Evolutionary conservation across 2,797 vertebrate genomes (phyloP).

Genomic region (Neoniphon sammara): DNA sequence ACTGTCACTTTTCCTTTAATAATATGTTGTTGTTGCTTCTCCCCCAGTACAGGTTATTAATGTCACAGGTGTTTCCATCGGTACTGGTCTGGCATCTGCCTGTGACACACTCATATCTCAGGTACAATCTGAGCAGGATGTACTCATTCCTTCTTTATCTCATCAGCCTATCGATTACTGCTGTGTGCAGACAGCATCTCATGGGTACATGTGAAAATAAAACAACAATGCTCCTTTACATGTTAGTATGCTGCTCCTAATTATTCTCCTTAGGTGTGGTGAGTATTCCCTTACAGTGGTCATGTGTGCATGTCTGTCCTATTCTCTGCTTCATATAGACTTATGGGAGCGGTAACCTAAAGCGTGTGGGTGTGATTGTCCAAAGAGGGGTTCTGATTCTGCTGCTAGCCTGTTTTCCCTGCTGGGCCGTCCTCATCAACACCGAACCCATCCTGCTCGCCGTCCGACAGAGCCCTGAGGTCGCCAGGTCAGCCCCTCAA

Average conservation of each 20-base stretch:
- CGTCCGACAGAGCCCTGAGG: slow-evolving; percentile 83
- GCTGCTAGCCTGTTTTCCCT: slow-evolving; percentile 91
- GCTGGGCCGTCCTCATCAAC: slow-evolving; percentile 94
- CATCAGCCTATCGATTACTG: too few species aligned
- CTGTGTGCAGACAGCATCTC: neutral
- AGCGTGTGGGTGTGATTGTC: slow-evolving; percentile 91
- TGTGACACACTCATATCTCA: slow-evolving; percentile 94
- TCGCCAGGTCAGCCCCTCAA: slow-evolving; percentile 84
- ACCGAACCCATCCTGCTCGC: slow-evolving; percentile 87
- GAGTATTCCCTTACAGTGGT: too few species aligned
- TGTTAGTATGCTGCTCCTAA: too few species aligned
- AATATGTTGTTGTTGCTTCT: too few species aligned
- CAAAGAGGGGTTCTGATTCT: slow-evolving; percentile 88
- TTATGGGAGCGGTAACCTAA: slow-evolving; percentile 83
- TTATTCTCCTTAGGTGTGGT: too few species aligned
- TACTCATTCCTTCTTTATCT: too few species aligned
- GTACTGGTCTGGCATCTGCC: slow-evolving; percentile 86
- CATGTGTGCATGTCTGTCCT: too few species aligned
- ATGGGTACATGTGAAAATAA: too few species aligned
- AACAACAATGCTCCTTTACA: too few species aligned
- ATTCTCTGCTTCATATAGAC: slow-evolving; percentile 75
- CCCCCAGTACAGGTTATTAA: slow-evolving; percentile 95
- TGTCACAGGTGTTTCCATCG: slow-evolving; percentile 87
- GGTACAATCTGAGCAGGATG: slow-evolving; percentile 79
- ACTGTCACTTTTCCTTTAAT: neutral